phyloP scores from a whole-genome alignment of 92 coral and sea anemone genomes.

The Palythoa heliodiscus region DNA sequence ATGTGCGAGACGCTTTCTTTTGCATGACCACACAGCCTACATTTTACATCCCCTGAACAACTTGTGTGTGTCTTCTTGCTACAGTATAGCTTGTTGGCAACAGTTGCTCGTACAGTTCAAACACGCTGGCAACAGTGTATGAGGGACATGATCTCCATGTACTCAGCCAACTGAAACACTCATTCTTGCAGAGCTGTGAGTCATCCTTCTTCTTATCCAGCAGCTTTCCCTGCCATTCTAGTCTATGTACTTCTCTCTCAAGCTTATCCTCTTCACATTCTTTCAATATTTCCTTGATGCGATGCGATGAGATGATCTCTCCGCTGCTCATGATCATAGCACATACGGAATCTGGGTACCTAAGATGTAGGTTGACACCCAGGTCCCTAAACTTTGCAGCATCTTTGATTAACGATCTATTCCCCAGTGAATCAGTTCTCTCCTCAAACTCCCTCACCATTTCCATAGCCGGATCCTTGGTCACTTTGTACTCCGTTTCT shows the following conservation, averaged over 20 bases:
- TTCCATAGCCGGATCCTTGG: too few species aligned
- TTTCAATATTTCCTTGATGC: slow-evolving; percentile 15
- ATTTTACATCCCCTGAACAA: slow-evolving; percentile 24
- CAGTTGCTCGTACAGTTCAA: slow-evolving; percentile 41
- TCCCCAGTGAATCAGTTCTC: too few species aligned
- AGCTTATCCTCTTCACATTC: slow-evolving; percentile 19
- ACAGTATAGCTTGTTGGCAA: slow-evolving; percentile 41
- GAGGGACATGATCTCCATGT: slow-evolving; percentile 31
- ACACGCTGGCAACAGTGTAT: slow-evolving; percentile 30
- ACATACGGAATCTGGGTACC: too few species aligned
- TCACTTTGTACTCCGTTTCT: too few species aligned
- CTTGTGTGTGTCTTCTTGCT: slow-evolving; percentile 22
- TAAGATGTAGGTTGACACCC: too few species aligned
- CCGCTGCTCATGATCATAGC: slow-evolving; percentile 12
- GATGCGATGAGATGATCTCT: slow-evolving; percentile 22
- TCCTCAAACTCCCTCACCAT: too few species aligned
- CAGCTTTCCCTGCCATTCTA: slow-evolving; percentile 43
- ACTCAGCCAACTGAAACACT: slow-evolving; percentile 39
- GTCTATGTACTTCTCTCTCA: slow-evolving; percentile 22
- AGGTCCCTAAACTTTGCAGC: too few species aligned
- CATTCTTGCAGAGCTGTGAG: slow-evolving; percentile 1
- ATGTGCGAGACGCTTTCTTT: slow-evolving; percentile 33
- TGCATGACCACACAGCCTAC: slow-evolving; percentile 10
- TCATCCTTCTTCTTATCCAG: slow-evolving; percentile 30
- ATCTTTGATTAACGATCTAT: too few species aligned